A percentile compares a stretch with the other conserved stretches of the same genome.
Conservation (phyloP, 2,113 vertebrate species). For the Sander lucioperca region DNA sequence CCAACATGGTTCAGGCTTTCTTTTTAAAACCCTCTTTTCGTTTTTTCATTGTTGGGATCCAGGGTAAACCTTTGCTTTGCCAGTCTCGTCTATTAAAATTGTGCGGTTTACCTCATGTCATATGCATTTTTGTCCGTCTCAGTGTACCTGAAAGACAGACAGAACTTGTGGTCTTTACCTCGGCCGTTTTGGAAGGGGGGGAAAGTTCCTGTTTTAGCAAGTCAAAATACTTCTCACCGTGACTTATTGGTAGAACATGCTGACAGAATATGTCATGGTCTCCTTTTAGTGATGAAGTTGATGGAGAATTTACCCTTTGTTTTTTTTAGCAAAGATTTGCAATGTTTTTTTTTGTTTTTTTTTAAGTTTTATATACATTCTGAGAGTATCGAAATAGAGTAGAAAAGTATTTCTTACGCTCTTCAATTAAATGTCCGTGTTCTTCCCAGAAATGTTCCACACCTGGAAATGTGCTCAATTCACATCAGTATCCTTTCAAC, state of each 20-base stretch:
- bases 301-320: neutral
- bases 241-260: neutral
- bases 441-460: neutral
- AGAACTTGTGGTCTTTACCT: constrained; percentile 2
- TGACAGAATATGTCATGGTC: neutral
- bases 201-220: neutral
- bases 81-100: constrained; percentile 9
- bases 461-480: neutral
- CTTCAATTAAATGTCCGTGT: neutral
- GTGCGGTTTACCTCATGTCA: constrained; percentile 7
- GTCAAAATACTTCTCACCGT: neutral
- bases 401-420: neutral
- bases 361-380: neutral
- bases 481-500: neutral
- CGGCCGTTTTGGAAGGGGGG: neutral
- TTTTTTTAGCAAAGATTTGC: neutral
- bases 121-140: constrained; percentile 4
- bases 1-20: too few relatives aligned
- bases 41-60: constrained; percentile 18
- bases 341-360: too few relatives aligned
- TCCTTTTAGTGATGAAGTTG: neutral
- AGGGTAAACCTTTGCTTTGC: constrained; percentile 20
- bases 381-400: neutral
- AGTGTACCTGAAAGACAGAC: constrained; percentile 7
- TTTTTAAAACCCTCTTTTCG: too few relatives aligned